Evolutionary conservation across 2,113 vertebrate species (phyloP).

Genomic region (Ellobius talpinus): DNA sequence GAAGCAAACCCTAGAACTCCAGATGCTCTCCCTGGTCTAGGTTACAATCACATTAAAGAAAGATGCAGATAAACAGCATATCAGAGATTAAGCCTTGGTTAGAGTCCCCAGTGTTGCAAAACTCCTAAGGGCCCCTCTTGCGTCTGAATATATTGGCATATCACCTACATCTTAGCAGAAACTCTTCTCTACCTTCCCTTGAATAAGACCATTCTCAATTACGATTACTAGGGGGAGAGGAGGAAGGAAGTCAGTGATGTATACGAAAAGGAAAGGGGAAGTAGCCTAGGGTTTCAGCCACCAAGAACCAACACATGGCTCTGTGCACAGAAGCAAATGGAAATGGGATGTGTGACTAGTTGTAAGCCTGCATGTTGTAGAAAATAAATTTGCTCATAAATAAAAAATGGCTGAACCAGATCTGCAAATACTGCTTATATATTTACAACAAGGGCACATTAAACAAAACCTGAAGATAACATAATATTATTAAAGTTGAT

Average conservation of each 20-base stretch:
- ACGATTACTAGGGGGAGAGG: neutral
- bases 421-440: neutral
- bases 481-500: constrained; percentile 48
- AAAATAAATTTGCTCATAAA: constrained; percentile 60
- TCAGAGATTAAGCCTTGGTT: neutral
- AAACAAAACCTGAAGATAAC: constrained; percentile 54
- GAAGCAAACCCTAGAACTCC: neutral
- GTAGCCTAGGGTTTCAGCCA: neutral
- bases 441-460: constrained; percentile 43
- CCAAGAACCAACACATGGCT: neutral
- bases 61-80: neutral
- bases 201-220: neutral
- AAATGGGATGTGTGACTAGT: neutral
- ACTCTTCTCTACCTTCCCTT: neutral
- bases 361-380: neutral
- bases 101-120: neutral
- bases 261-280: constrained; percentile 31
- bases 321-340: neutral
- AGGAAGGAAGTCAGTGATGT: neutral
- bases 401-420: neutral
- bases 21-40: neutral
- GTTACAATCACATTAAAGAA: neutral
- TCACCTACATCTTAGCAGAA: neutral
- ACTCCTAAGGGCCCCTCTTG: neutral
- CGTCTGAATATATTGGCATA: neutral